These are phyloP conservation scores for Dryocosmus kuriphilus DNA, from an alignment of 2,888 invertebrate genomes.

Conservation along the genomic window DNA sequence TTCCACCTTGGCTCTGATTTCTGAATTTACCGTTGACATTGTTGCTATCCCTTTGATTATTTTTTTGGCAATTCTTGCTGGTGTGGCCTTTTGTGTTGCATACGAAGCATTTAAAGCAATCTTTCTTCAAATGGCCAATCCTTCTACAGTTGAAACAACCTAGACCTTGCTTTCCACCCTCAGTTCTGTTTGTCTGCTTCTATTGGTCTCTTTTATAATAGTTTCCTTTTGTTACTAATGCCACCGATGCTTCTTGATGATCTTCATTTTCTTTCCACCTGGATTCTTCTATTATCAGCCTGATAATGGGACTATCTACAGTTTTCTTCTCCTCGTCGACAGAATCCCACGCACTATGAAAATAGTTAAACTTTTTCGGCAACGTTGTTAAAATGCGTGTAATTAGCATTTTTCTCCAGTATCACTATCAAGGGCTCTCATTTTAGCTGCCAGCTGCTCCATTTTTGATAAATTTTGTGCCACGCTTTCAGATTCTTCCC, in stretches of 20 bases:
- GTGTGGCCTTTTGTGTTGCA: constrained; percentile 24
- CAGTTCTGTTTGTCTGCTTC: background rate
- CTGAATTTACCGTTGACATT: background rate
- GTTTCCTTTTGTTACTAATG: constrained; percentile 3
- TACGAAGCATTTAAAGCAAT: constrained; percentile 20
- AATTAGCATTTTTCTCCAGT: constrained; percentile 50
- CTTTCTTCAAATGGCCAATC: constrained; percentile 32
- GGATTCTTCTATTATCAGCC: constrained; percentile 39
- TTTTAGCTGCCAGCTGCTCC: constrained; percentile 48
- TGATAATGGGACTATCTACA: constrained; percentile 32
- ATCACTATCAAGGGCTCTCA: constrained; percentile 48
- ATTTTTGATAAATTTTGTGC: constrained; percentile 50
- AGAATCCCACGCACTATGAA: constrained; percentile 46
- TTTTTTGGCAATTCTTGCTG: constrained; percentile 23
- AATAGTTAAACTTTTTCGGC: constrained; percentile 41
- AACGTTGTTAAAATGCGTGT: constrained; percentile 51
- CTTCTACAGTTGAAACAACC: constrained; percentile 27
- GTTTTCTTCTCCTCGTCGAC: constrained; percentile 37
- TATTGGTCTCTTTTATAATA: background rate
- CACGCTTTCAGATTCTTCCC: constrained; percentile 44
- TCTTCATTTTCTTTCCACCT: background rate
- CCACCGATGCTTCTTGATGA: constrained; percentile 15
- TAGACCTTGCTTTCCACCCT: constrained; percentile 3
- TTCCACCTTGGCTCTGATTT: background rate
- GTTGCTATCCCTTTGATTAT: background rate